phyloP scores from a whole-genome alignment of 2,797 vertebrate species.

The Cyclura pinguis region DNA sequence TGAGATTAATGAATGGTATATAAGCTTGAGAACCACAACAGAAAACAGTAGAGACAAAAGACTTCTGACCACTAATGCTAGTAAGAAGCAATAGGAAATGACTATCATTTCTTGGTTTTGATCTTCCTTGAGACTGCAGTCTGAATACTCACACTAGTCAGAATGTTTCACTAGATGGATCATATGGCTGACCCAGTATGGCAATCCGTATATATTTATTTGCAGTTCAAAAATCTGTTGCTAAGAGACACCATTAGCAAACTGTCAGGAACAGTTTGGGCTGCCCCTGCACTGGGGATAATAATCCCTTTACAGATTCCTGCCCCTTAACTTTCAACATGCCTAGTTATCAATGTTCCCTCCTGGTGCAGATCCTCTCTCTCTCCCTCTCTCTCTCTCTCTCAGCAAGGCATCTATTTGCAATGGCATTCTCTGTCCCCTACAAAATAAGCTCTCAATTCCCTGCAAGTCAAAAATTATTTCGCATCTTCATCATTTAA shows the following conservation, averaged over 20 bases:
- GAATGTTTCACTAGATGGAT: background rate
- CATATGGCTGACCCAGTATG: background rate
- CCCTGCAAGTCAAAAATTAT: background rate
- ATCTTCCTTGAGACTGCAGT: background rate
- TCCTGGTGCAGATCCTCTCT: background rate
- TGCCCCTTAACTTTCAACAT: conserved; percentile 19
- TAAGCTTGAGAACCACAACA: background rate
- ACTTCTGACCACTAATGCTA: background rate
- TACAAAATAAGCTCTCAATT: background rate
- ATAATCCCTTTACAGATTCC: conserved; percentile 21
- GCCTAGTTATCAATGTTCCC: conserved; percentile 21
- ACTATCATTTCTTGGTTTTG: background rate
- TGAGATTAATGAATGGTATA: background rate
- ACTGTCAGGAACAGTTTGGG: conserved; percentile 34
- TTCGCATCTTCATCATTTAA: conserved; percentile 6
- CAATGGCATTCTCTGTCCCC: background rate
- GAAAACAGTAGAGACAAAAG: too few species aligned
- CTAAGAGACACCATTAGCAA: conserved; percentile 40
- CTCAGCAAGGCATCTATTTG: background rate
- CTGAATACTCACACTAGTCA: background rate
- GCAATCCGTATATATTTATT: conserved; percentile 13
- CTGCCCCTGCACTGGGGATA: background rate
- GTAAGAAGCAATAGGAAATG: background rate
- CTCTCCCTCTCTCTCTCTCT: background rate
- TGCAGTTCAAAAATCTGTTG: conserved; percentile 15